Conservation (phyloP, 2,888 invertebrate species). For the Drosophila kuntzei region DNA sequence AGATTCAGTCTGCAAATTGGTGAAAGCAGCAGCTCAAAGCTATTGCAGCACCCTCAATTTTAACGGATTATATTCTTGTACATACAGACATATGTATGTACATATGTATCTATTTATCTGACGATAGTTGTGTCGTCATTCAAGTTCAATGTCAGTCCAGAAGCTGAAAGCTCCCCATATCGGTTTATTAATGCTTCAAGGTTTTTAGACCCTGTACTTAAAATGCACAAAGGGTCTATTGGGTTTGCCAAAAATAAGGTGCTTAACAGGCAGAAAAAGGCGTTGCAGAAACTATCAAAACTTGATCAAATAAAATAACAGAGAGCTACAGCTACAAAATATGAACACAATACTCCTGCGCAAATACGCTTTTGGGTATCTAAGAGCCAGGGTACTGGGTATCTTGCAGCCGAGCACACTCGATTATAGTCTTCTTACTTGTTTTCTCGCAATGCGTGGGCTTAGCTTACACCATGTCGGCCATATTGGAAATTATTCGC, state of each 20-base stretch:
- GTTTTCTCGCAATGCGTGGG: conserved; percentile 33
- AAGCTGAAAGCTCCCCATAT: conserved; percentile 54
- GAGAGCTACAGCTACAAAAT: no score
- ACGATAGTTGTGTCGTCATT: conserved; percentile 38
- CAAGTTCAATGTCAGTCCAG: conserved; percentile 78
- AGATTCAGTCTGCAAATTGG: conserved; percentile 58
- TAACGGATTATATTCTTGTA: conserved; percentile 14
- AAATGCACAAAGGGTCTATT: neutral
- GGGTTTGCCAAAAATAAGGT: no score
- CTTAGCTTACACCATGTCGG: conserved; percentile 34
- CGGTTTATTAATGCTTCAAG: conserved; percentile 15
- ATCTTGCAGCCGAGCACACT: neutral
- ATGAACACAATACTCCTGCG: no score
- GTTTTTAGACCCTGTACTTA: neutral
- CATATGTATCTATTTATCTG: conserved; percentile 12
- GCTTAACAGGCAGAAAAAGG: no score
- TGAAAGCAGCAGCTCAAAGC: conserved; percentile 56
- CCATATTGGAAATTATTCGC: conserved; percentile 50
- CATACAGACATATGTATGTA: neutral
- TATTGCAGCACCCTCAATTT: conserved; percentile 22
- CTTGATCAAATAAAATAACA: no score
- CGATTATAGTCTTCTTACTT: neutral
- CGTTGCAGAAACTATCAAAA: no score
- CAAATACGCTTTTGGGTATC: no score
- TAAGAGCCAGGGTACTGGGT: neutral